Evolutionary conservation across 30 jellyfish, hydroid and myxozoan species (phyloP), one percentile per base, ranked within the genome.

Genomic region (Phacellophora camtschatica): DNA sequence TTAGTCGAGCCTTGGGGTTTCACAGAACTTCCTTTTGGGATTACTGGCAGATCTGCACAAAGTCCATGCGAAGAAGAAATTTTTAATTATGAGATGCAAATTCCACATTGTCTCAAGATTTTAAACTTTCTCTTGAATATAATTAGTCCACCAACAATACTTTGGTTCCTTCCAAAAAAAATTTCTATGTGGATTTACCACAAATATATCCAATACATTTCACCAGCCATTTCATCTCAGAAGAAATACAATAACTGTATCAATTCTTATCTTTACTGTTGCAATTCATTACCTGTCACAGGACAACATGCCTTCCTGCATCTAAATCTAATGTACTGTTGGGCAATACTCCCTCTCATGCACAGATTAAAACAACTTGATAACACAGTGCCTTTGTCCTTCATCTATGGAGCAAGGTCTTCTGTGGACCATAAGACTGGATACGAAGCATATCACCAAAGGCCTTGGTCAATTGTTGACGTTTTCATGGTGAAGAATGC

Each of bases 1-100:
- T 45, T 93, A 3, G 95, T 75, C 0, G 99, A 93, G 55, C 99
- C 99, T 1, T 93, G 99, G 99, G 99, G 99, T 23, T 93, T 93
- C 80, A 96, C 96, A 31, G 97, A 86, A 70, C 87, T 79, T 2
- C 96, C 96, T 1, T 82, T 82, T 71, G 86, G 94, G 25, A 58
- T 82, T 20, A 86, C 82, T 0, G 86, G 91, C 9, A 51, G 48
- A 51, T 76, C 91, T 15, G 82, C 74, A 1, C 39, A n/a, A 8
- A 6, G 43, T 12, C 66, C 66, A 10, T 34, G 15, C 8, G 91
- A 65, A 22, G 51, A 64, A 25, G 67, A 46, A 3, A 64, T 42
- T 3, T 54, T 15, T 12, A 9, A 83, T 11, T 85, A 85, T 37
- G 64, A 65, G 10, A 28, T 36, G 11, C 50, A 79, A 9, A 13